These are phyloP conservation scores for Apteryx owenii DNA, from an alignment of 2,113 vertebrate genomes.

Conservation along the genomic window DNA sequence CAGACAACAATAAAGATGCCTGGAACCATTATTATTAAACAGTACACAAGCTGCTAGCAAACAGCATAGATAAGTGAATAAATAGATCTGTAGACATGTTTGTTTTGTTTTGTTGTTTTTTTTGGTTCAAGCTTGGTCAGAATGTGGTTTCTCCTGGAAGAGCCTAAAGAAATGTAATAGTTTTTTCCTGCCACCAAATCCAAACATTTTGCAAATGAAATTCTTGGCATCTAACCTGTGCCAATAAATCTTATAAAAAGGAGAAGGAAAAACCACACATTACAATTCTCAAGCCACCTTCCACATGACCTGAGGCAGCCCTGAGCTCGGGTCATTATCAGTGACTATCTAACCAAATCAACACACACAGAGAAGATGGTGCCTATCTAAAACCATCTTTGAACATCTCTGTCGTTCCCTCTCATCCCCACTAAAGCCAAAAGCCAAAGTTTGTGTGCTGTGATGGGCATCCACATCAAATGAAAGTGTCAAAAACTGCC, in stretches of 20 bases:
- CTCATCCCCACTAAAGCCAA: not conserved
- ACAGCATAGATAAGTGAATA: not conserved
- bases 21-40: not conserved
- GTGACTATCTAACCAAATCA: not conserved
- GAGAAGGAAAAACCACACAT: not conserved
- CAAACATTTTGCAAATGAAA: slow-evolving; percentile 6
- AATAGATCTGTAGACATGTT: accelerated
- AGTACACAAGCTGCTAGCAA: not conserved
- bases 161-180: not conserved
- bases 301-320: not conserved
- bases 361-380: not conserved
- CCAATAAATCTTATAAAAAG: not conserved
- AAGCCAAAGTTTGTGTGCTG: not conserved
- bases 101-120: not conserved
- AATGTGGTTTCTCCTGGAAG: not conserved
- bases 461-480: not conserved
- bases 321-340: not conserved
- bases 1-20: not conserved
- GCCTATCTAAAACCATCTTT: not conserved
- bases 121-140: not conserved
- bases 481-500: not conserved
- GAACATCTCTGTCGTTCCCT: not conserved
- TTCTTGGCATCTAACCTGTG: not conserved
- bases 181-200: slow-evolving; percentile 6
- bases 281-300: not conserved